These are phyloP conservation scores for Tenebrio molitor DNA, from an alignment of 1,140 invertebrate genomes.

Conservation along the genomic window DNA sequence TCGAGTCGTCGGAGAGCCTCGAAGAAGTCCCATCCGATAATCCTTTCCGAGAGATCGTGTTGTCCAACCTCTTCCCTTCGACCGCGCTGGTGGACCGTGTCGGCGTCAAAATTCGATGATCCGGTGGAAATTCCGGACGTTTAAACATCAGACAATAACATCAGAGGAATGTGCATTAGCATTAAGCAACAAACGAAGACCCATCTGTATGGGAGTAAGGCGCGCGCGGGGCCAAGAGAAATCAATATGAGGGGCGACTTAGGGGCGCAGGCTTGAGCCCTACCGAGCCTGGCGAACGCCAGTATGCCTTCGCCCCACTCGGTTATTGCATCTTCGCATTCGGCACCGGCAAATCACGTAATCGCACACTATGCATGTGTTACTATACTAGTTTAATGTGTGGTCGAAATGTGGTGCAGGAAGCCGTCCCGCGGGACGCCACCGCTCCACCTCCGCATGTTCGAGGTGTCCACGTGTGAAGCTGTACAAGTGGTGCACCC, in stretches of 20 bases:
- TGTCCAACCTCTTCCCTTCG: no score
- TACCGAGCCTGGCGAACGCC: constrained; percentile 61
- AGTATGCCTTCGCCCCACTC: constrained; percentile 60
- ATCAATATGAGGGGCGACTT: constrained; percentile 64
- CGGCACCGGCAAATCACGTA: constrained; percentile 1
- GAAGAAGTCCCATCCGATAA: no score
- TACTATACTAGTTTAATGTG: not conserved
- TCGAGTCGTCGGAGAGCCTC: no score
- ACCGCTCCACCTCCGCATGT: not conserved
- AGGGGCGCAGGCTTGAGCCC: constrained; percentile 64
- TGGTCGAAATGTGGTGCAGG: not conserved
- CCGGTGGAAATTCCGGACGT: no score
- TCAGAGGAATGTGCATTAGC: constrained; percentile 46
- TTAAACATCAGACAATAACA: not conserved
- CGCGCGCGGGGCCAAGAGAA: constrained; percentile 56
- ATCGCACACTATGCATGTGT: not conserved
- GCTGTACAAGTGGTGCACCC: no score
- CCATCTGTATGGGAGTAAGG: constrained; percentile 37
- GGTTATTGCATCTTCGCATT: constrained; percentile 54
- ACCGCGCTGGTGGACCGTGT: no score
- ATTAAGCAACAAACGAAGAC: constrained; percentile 54
- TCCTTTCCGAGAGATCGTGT: no score
- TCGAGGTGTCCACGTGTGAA: no score
- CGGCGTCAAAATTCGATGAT: no score
- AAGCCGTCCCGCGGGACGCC: not conserved